Evolutionary conservation across 92 coral and sea anemone genomes (phyloP).

Genomic region (Paragorgia papillata): DNA sequence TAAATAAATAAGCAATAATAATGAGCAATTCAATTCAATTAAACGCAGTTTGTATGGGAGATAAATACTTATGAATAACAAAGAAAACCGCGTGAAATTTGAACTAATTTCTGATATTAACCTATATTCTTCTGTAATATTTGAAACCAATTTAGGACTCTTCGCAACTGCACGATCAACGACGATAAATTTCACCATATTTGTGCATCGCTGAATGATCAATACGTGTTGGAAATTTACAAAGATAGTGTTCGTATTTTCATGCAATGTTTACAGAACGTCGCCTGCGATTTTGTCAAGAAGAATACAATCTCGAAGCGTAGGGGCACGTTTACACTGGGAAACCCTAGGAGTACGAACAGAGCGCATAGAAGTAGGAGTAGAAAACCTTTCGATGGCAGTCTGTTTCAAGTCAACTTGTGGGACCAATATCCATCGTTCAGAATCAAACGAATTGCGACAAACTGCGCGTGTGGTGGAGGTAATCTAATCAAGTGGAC

Average conservation of each 20-base stretch:
- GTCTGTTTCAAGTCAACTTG: conserved; percentile 30
- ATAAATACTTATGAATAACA: no score
- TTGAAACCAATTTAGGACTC: not conserved
- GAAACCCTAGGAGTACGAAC: not conserved
- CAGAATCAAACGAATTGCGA: conserved; percentile 30
- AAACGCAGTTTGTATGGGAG: no score
- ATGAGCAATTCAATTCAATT: no score
- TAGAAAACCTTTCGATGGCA: not conserved
- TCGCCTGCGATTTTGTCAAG: conserved; percentile 11
- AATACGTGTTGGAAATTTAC: conserved; percentile 18
- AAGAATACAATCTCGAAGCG: not conserved
- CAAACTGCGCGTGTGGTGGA: conserved; percentile 41
- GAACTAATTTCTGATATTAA: not conserved
- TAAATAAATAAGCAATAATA: no score
- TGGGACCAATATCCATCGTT: conserved; percentile 42
- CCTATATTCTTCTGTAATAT: not conserved
- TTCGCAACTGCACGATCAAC: not conserved
- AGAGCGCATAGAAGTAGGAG: not conserved
- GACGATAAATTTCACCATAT: conserved; percentile 32
- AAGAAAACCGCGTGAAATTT: no score
- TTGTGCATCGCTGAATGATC: conserved; percentile 10
- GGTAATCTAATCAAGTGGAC: conserved; percentile 19
- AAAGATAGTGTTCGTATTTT: not conserved
- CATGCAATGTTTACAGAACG: not conserved
- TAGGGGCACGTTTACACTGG: conserved; percentile 10